phyloP scores from a whole-genome alignment of 1,140 invertebrate genomes.

The Caenorhabditis briggsae region DNA sequence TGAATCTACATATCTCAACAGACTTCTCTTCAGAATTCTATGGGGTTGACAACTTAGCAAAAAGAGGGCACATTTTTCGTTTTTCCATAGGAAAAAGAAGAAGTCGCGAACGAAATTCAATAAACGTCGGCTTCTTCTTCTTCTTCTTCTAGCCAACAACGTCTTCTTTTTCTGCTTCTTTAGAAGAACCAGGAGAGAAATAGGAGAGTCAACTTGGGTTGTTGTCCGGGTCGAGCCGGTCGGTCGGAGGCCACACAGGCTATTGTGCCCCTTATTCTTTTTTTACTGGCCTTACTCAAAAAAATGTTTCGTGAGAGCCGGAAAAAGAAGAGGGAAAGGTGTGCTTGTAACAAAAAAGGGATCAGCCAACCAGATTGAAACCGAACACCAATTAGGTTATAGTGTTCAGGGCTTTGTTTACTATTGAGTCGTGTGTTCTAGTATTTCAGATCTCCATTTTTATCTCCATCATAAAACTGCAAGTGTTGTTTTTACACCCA shows the following conservation, averaged over 20 bases:
- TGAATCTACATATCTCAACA: slow-evolving; percentile 52
- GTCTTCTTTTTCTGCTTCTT: neutral
- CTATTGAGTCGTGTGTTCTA: no score
- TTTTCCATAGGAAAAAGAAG: slow-evolving; percentile 23
- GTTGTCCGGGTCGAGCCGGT: slow-evolving; percentile 41
- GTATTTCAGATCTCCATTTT: no score
- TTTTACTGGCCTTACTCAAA: neutral
- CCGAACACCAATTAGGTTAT: slow-evolving; percentile 26
- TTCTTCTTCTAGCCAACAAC: neutral
- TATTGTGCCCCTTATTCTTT: slow-evolving; percentile 19
- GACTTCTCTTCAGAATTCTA: neutral
- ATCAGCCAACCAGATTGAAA: neutral
- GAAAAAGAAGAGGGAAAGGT: neutral
- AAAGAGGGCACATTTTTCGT: slow-evolving; percentile 12
- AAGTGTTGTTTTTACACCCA: no score
- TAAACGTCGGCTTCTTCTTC: slow-evolving; percentile 16
- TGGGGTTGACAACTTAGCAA: neutral
- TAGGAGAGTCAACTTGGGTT: slow-evolving; percentile 42
- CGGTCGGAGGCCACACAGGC: no score
- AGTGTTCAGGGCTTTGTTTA: neutral
- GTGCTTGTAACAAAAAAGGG: neutral
- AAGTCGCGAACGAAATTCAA: slow-evolving; percentile 56
- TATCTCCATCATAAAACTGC: no score
- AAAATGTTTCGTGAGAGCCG: neutral
- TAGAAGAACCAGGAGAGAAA: slow-evolving; percentile 32